Base-by-base conservation (phyloP, 1,140 invertebrate genomes). In the Drosophila ironensis region DNA sequence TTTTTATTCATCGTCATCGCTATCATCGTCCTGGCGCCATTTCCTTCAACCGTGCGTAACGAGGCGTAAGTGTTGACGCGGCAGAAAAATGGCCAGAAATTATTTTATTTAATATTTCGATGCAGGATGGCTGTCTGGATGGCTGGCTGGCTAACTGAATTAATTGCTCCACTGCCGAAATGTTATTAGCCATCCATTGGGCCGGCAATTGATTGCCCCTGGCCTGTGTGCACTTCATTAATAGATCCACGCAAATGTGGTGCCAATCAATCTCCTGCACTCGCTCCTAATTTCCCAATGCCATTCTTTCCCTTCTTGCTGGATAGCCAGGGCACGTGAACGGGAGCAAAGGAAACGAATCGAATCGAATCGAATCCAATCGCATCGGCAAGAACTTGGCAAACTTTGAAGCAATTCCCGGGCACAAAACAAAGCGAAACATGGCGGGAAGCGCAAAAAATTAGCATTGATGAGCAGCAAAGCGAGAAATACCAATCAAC, bases 381-480 rank as follows among this genome's bases (percentile, higher is more conserved):
- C 46, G 44, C 40, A 61, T 42, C 11, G 1, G 37, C 7, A 53
- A 41, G 27, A 64, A 61, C 52, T 77, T 67, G 56, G 53, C 37
- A 38, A 81, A 82, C 77, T 84, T 72, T 54, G 61, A 46, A 72
- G 41, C 63, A 47, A 42, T 25, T 30, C 20, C 24, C 41, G 12
- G 48, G 28, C 24, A 46, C 40, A 63, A 60, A 71, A 56, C 22
- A 38, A 53, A 27, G 22, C 22, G 22, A 6, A 30, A 17, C 20
- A 27, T 30, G 52, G 19, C n/a, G 50, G 54, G 20, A 22, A 22
- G 20, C 20, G 33, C 33, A 59, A 80, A 84, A 78, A 86, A 84
- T 84, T 87, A 87, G 82, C 82, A 87, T 88, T 88, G 84, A 87
- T 88, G 84, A 88, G 82, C 78, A 84, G 66, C 80, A 78, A 86